Percentiles rank a stretch among this genome's conserved stretches.
These are phyloP conservation scores for Sebastes wilsoni DNA, from an alignment of 2,797 vertebrate species.

Conservation along the genomic window DNA sequence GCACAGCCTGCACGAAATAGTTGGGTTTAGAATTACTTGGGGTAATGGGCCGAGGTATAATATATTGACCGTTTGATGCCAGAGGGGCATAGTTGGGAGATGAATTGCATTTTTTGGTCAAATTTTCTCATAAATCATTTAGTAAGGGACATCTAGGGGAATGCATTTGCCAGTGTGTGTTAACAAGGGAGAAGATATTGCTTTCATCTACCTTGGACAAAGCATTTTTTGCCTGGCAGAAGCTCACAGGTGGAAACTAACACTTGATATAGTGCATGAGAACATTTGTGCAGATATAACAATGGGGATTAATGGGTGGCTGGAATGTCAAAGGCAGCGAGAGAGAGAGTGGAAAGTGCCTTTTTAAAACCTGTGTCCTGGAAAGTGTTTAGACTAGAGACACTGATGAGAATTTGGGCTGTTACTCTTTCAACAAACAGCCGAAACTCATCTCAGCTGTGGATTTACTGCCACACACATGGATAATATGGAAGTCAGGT, in stretches of 20 bases:
- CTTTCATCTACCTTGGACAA: conserved; percentile 47
- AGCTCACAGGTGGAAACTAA: conserved; percentile 57
- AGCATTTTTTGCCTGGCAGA: conserved; percentile 35
- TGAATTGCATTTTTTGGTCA: conserved; percentile 46
- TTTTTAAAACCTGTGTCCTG: conserved; percentile 65
- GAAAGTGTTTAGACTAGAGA: conserved; percentile 74
- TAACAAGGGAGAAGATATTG: conserved; percentile 38
- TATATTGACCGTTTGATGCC: conserved; percentile 56
- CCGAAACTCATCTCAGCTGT: conserved; percentile 65
- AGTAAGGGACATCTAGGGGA: conserved; percentile 25
- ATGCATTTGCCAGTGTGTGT: conserved; percentile 31
- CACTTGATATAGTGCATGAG: conserved; percentile 34
- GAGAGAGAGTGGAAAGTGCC: conserved; percentile 50
- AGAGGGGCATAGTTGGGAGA: conserved; percentile 56
- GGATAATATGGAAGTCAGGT: conserved; percentile 57
- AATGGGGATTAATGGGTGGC: conserved; percentile 17
- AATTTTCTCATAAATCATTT: conserved; percentile 64
- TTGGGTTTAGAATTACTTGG: conserved; percentile 65
- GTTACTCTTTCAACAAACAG: conserved; percentile 77
- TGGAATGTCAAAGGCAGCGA: conserved; percentile 30
- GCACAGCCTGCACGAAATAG: conserved; percentile 54
- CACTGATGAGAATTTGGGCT: conserved; percentile 64
- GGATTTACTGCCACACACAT: conserved; percentile 72
- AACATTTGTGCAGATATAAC: conserved; percentile 59
- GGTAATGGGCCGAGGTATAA: conserved; percentile 52